Evolutionary conservation across 2,113 vertebrate species (phyloP), one percentile per base, ranked within the genome.

Genomic region (Corydoras maculifer): DNA sequence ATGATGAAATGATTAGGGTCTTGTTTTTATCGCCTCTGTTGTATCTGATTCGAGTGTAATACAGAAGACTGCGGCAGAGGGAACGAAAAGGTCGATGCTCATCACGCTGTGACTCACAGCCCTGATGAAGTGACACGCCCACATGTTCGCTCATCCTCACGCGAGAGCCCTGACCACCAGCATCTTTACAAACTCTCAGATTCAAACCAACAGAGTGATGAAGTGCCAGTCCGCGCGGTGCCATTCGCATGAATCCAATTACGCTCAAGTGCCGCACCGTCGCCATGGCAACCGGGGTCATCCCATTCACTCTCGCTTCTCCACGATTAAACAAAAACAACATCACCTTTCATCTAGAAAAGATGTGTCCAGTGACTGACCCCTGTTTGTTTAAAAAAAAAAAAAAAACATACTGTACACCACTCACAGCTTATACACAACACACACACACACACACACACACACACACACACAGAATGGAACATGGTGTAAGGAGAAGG

Each of bases 251-350:
- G 77, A 73, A 65, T 53, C 14, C 59, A 72, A 77, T 75, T 74
- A 72, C 74, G 70, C 68, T 75, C 73, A 60, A 59, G 3, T 32
- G 63, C 82, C 25, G n/a, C 73, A 70, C 75, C 69, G 84, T 79
- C 75, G 75, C 75, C 80, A 85, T 82, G 78, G 81, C 79, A 86
- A 87, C 81, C 62, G 58, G 66, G 18, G 53, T 59, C 62, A 61
- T 68, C 50, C 60, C 30, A 35, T 9, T 4, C 25, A 48, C 59
- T 61, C n/a, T 25, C 18, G 14, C n/a, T 43, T 50, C 48, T 43
- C 4, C 35, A 4, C 35, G 35, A 43, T 43, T 43, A 43, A 43
- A 43, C 35, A 43, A 43, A 43, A 5, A 43, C 35, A 43, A 43
- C 4, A 43, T 43, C 1, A 43, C 4, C 7, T 43, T 43, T 43